Conservation (phyloP, 2,113 vertebrate genomes). For the Syngnathoides biaculeatus region DNA sequence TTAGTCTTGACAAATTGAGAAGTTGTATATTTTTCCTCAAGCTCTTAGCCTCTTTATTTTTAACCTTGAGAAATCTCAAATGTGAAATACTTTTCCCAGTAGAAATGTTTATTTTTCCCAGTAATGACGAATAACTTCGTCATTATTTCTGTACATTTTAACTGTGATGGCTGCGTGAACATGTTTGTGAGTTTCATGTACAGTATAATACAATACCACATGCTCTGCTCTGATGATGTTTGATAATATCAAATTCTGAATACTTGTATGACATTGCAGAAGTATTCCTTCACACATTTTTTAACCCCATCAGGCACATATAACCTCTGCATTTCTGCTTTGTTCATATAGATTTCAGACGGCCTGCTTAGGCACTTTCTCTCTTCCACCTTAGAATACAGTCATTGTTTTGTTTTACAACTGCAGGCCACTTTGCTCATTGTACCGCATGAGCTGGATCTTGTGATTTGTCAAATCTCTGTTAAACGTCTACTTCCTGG, state of each 20-base stretch:
- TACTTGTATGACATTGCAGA: conserved; percentile 49
- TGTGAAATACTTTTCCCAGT: conserved; percentile 4
- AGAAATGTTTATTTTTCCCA: neutral
- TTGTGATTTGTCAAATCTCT: conserved; percentile 59
- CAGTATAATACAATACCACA: conserved; percentile 6
- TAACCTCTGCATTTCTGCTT: conserved; percentile 13
- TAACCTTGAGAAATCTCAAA: conserved; percentile 26
- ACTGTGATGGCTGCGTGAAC: conserved; percentile 3
- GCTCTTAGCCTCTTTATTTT: conserved; percentile 21
- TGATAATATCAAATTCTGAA: conserved; percentile 29
- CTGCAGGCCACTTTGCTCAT: conserved; percentile 29
- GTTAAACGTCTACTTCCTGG: conserved; percentile 32
- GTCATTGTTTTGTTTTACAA: conserved; percentile 62
- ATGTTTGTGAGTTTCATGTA: neutral
- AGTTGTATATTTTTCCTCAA: conserved; percentile 18
- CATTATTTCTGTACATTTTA: conserved; percentile 4
- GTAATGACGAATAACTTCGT: neutral
- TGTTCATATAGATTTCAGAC: conserved; percentile 21
- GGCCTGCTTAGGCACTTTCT: neutral
- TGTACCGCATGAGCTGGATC: conserved; percentile 57
- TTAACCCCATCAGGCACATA: conserved; percentile 1
- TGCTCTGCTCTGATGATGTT: conserved; percentile 31
- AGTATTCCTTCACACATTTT: neutral
- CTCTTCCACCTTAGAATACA: conserved; percentile 58
- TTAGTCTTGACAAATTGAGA: conserved; percentile 32